These are phyloP conservation scores for Okamejei kenojei DNA, from an alignment of 2,797 vertebrate species.

Conservation along the genomic window DNA sequence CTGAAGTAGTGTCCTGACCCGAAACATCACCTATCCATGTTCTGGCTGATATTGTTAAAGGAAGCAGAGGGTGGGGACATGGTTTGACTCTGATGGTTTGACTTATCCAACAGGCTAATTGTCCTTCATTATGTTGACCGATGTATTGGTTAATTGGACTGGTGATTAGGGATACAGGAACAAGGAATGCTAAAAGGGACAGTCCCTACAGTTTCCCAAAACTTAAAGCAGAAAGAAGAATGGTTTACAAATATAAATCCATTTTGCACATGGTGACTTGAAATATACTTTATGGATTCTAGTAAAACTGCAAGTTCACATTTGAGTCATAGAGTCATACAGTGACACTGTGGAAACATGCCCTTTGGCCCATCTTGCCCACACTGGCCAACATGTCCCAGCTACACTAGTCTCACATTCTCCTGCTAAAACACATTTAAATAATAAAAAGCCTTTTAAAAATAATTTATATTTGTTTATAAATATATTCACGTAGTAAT, in stretches of 20 bases:
- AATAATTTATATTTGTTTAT: neutral
- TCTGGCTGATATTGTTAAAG: neutral
- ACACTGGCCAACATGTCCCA: too few relatives aligned
- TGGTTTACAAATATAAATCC: neutral
- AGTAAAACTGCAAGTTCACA: neutral
- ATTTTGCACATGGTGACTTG: neutral
- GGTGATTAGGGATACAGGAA: neutral
- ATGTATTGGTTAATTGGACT: neutral
- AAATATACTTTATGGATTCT: neutral
- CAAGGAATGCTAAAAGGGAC: neutral
- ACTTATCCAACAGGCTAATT: neutral
- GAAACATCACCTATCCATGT: too few relatives aligned
- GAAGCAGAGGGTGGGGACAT: neutral
- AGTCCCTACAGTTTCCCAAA: neutral
- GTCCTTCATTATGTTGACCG: neutral
- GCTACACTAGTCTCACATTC: neutral
- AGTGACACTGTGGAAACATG: too few relatives aligned
- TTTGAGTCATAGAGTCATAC: too few relatives aligned
- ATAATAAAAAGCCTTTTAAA: neutral
- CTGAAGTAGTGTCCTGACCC: too few relatives aligned
- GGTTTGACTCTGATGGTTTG: neutral
- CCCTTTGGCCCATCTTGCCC: too few relatives aligned
- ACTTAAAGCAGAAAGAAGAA: neutral
- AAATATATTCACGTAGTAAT: neutral
- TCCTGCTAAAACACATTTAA: neutral